These are phyloP conservation scores for Epistrophe eligans DNA, from an alignment of 2,888 invertebrate genomes.

Conservation along the genomic window DNA sequence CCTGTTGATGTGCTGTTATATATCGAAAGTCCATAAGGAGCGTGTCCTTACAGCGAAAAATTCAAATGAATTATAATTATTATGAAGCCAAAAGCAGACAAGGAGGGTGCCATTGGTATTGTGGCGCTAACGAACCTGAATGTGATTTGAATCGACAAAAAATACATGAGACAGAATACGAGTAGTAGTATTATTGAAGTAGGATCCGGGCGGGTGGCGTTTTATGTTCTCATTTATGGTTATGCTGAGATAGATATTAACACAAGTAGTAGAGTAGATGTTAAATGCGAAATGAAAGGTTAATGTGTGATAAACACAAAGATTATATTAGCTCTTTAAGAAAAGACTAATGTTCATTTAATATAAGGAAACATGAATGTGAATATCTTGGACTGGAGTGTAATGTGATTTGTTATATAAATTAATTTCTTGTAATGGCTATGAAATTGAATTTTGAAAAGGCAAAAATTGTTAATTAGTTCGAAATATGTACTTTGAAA, in stretches of 20 bases:
- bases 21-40: neutral
- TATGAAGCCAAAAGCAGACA: neutral
- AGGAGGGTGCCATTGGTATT: neutral
- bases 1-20: neutral
- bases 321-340: neutral
- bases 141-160: constrained; percentile 15
- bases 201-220: neutral
- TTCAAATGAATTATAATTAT: constrained; percentile 5
- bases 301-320: constrained; percentile 6
- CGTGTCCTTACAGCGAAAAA: constrained; percentile 11
- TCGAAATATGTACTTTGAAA: too few relatives aligned
- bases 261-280: neutral
- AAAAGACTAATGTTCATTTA: neutral
- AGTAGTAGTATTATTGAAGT: neutral
- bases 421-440: neutral
- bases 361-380: neutral
- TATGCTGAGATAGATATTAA: neutral
- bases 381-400: neutral
- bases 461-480: too few relatives aligned
- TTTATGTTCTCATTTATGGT: neutral
- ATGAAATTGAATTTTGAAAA: neutral
- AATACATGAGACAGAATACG: neutral
- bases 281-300: constrained; percentile 11
- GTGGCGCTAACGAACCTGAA: neutral
- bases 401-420: too few relatives aligned